phyloP scores from a whole-genome alignment of 1,140 invertebrate genomes.

The Drosophila neocordata region DNA sequence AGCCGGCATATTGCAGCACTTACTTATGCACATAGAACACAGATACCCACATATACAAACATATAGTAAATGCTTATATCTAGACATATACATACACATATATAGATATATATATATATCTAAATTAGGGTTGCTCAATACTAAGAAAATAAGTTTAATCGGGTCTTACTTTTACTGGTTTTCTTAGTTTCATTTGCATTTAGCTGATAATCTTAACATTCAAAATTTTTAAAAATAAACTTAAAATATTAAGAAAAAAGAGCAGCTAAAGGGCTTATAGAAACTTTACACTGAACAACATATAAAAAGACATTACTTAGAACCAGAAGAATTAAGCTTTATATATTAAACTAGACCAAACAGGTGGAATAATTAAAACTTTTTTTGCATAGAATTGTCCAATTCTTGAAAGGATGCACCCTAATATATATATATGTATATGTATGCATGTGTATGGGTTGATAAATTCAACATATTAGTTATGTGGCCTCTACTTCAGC shows the following conservation, averaged over 20 bases:
- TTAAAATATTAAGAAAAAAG: too few species aligned
- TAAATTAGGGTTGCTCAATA: not conserved
- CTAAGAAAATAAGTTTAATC: not conserved
- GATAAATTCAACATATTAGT: constrained; percentile 11
- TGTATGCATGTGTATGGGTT: not conserved
- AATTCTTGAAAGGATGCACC: not conserved
- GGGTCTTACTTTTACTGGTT: too few species aligned
- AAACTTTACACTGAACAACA: too few species aligned
- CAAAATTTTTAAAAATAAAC: too few species aligned
- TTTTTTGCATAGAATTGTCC: too few species aligned
- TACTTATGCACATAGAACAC: constrained; percentile 21
- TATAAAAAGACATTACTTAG: too few species aligned
- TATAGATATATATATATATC: not conserved
- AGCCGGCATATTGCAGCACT: constrained; percentile 19
- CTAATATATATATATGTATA: not conserved
- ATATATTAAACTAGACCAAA: too few species aligned
- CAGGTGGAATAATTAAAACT: too few species aligned
- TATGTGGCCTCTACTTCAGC: constrained; percentile 12
- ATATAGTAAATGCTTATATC: not conserved
- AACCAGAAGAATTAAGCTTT: too few species aligned
- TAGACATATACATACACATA: constrained; percentile 3
- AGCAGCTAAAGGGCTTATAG: too few species aligned
- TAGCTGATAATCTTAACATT: too few species aligned
- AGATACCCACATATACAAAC: not conserved
- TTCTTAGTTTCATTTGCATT: too few species aligned